Conservation (phyloP, 1,140 invertebrate genomes). For the Drosophila subpulchrella region DNA sequence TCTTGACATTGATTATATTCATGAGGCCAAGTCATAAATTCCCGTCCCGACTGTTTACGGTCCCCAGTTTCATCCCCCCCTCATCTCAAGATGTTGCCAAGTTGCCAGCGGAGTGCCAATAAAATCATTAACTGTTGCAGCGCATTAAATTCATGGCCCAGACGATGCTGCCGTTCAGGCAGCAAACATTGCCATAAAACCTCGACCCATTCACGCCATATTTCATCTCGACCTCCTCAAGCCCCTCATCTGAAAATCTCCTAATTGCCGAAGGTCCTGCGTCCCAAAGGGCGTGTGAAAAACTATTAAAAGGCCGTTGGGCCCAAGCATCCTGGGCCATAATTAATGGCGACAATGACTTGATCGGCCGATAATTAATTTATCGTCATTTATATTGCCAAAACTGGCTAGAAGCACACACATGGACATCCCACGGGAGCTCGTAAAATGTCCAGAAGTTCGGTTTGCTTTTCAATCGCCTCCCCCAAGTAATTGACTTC, state of each 20-base stretch:
- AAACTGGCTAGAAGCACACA: slow-evolving; percentile 9
- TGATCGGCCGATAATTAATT: slow-evolving; percentile 78
- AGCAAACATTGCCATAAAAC: slow-evolving; percentile 70
- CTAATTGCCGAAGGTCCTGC: slow-evolving; percentile 55
- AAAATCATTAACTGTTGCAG: slow-evolving; percentile 81
- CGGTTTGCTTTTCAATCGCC: neutral
- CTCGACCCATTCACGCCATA: slow-evolving; percentile 42
- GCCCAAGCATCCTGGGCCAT: slow-evolving; percentile 40
- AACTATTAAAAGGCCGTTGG: slow-evolving; percentile 65
- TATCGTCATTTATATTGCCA: slow-evolving; percentile 60
- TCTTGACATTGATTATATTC: slow-evolving; percentile 68
- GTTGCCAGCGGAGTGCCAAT: slow-evolving; percentile 68
- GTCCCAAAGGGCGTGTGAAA: slow-evolving; percentile 42
- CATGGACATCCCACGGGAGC: slow-evolving; percentile 36
- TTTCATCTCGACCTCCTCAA: slow-evolving; percentile 26
- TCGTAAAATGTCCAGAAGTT: slow-evolving; percentile 49
- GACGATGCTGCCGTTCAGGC: slow-evolving; percentile 43
- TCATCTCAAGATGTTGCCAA: slow-evolving; percentile 29
- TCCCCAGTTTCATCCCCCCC: neutral
- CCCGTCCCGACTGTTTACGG: slow-evolving; percentile 48
- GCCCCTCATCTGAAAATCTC: neutral
- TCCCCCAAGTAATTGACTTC: slow-evolving; percentile 49
- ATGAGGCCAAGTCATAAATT: slow-evolving; percentile 71
- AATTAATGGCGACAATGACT: slow-evolving; percentile 78
- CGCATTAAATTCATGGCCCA: slow-evolving; percentile 67